A percentile compares a stretch with the other conserved stretches of the same genome.
These are phyloP conservation scores for Emmelina monodactyla DNA, from an alignment of 2,888 invertebrate genomes.

Conservation along the genomic window DNA sequence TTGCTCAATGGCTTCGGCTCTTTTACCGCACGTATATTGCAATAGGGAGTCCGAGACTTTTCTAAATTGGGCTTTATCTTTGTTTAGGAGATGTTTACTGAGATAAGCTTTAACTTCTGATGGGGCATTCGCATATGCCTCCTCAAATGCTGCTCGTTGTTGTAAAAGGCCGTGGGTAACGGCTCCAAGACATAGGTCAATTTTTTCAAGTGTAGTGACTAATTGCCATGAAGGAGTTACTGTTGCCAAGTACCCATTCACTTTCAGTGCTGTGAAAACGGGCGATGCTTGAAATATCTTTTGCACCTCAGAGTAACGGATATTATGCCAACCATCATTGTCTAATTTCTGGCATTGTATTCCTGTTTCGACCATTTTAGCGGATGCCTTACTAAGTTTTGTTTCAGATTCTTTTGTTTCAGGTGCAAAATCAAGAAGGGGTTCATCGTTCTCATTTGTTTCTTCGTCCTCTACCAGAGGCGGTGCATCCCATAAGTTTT, in stretches of 20 bases:
- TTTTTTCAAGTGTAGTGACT: slow-evolving; percentile 6
- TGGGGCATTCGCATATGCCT: slow-evolving; percentile 3
- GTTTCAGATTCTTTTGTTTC: slow-evolving; percentile 5
- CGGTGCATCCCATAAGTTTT: not conserved
- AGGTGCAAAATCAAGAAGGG: slow-evolving; percentile 5
- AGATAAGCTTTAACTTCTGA: not conserved
- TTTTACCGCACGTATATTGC: slow-evolving; percentile 12
- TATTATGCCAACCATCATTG: slow-evolving; percentile 6
- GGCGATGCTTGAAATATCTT: slow-evolving; percentile 16
- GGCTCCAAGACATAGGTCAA: slow-evolving; percentile 10
- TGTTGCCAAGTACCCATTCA: slow-evolving; percentile 9
- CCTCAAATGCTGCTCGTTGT: slow-evolving; percentile 9
- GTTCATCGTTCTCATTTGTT: not conserved
- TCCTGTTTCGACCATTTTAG: slow-evolving; percentile 3
- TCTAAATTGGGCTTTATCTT: slow-evolving; percentile 5
- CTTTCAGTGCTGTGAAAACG: slow-evolving; percentile 12
- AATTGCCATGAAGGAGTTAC: slow-evolving; percentile 12
- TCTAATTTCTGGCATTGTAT: slow-evolving; percentile 4
- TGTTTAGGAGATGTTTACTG: slow-evolving; percentile 4
- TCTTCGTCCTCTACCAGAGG: not conserved
- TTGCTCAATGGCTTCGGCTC: slow-evolving; percentile 8
- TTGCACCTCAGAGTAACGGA: slow-evolving; percentile 12
- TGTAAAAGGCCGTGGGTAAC: slow-evolving; percentile 11
- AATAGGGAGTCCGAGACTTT: slow-evolving; percentile 9
- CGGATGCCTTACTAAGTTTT: slow-evolving; percentile 4